Conservation (phyloP, 2,797 vertebrate species). For the Lophius americanus region DNA sequence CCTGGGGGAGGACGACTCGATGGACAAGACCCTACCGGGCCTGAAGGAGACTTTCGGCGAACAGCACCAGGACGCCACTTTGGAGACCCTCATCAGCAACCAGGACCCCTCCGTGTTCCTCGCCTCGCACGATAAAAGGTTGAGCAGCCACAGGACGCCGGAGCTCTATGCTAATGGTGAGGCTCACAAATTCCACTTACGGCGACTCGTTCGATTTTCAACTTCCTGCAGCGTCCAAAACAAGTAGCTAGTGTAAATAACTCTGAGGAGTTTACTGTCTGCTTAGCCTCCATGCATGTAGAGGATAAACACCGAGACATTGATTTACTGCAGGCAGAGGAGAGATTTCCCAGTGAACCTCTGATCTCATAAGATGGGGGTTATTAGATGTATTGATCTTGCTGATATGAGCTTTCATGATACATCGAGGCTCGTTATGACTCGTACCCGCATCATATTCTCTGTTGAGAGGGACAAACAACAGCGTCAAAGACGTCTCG, state of each 20-base stretch:
- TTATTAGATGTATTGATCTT: constrained; percentile 7
- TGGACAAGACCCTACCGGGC: constrained; percentile 83
- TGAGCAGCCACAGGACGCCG: constrained; percentile 47
- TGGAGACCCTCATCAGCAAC: constrained; percentile 82
- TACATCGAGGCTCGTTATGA: neutral
- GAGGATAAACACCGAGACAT: neutral
- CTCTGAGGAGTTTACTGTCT: neutral
- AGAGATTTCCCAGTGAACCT: constrained; percentile 9
- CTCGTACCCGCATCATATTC: no score
- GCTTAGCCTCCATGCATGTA: constrained; percentile 3
- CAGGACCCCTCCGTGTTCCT: constrained; percentile 82
- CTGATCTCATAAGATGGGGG: neutral
- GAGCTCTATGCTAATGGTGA: constrained; percentile 82
- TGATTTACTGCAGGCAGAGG: constrained; percentile 10
- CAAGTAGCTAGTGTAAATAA: neutral
- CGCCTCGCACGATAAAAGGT: constrained; percentile 77
- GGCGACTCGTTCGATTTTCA: neutral
- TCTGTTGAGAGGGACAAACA: no score
- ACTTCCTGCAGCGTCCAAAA: neutral
- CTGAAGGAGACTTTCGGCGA: constrained; percentile 76
- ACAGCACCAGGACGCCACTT: constrained; percentile 69
- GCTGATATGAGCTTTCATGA: neutral
- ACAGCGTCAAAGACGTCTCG: no score
- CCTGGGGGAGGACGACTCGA: constrained; percentile 86
- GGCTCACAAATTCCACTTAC: constrained; percentile 30